Evolutionary conservation across 2,888 invertebrate genomes (phyloP).

Genomic region (Saturnia japonica): DNA sequence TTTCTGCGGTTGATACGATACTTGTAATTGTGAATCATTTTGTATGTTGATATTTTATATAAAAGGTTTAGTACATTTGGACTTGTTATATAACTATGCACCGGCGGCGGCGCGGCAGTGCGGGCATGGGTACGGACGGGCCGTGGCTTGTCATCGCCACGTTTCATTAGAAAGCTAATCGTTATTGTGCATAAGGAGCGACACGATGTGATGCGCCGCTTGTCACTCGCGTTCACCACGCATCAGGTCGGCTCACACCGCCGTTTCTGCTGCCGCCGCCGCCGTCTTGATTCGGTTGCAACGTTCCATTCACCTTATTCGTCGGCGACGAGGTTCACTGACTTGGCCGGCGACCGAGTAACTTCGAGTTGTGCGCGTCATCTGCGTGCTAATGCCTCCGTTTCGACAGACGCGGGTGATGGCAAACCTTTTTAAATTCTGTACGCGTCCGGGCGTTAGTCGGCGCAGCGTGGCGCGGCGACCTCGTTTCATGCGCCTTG

Average conservation of each 20-base stretch:
- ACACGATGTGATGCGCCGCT: background rate
- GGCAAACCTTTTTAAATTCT: conserved; percentile 68
- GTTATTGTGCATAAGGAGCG: conserved; percentile 63
- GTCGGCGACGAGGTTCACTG: conserved; percentile 76
- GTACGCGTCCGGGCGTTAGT: conserved; percentile 59
- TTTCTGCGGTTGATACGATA: conserved; percentile 15
- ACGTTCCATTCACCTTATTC: conserved; percentile 80
- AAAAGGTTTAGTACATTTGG: background rate
- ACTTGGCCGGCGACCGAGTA: conserved; percentile 69
- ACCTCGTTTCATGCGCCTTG: conserved; percentile 69
- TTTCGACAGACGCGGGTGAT: conserved; percentile 53
- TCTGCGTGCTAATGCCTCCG: conserved; percentile 69
- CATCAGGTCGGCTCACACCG: conserved; percentile 12
- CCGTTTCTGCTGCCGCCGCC: conserved; percentile 32
- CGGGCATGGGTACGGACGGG: conserved; percentile 16
- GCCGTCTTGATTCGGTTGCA: conserved; percentile 66
- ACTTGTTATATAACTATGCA: conserved; percentile 3
- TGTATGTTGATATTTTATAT: background rate
- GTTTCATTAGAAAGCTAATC: conserved; percentile 74
- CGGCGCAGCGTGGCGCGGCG: conserved; percentile 49
- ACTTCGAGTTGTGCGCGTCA: conserved; percentile 68
- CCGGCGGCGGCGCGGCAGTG: background rate
- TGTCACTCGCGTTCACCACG: conserved; percentile 22
- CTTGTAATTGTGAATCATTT: conserved; percentile 11
- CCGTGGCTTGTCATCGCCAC: conserved; percentile 39